These are phyloP conservation scores for Conger conger DNA, from an alignment of 2,113 vertebrate species.

Conservation along the genomic window DNA sequence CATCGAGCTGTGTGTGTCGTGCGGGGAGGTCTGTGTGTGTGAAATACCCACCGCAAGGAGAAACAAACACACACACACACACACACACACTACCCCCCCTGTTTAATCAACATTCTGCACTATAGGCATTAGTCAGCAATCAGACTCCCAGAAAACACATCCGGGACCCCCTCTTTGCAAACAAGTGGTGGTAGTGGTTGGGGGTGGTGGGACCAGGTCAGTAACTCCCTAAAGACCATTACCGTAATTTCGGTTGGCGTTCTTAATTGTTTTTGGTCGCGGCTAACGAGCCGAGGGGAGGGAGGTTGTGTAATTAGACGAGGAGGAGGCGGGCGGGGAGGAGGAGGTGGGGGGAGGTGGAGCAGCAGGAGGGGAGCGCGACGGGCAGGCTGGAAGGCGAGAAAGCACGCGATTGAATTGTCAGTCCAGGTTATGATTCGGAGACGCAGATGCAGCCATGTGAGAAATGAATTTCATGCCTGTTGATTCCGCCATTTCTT, in stretches of 20 bases:
- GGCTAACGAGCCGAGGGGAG: conserved; percentile 54
- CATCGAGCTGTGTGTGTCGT: too few species aligned
- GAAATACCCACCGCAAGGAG: too few species aligned
- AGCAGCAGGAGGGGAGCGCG: not conserved
- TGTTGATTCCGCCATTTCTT: conserved; percentile 69
- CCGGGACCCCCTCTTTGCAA: conserved; percentile 39
- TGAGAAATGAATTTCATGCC: conserved; percentile 78
- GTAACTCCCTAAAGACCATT: conserved; percentile 63
- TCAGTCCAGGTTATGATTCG: conserved; percentile 76
- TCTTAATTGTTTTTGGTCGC: conserved; percentile 64
- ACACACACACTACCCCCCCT: conserved; percentile 27
- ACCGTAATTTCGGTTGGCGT: conserved; percentile 68
- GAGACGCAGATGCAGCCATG: conserved; percentile 67
- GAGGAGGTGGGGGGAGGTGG: conserved; percentile 6
- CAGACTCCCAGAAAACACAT: conserved; percentile 53
- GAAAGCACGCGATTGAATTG: conserved; percentile 64
- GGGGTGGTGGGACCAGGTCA: conserved; percentile 59
- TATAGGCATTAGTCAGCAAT: conserved; percentile 58
- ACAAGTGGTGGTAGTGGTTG: conserved; percentile 29
- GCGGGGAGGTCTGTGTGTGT: too few species aligned
- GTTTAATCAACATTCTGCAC: conserved; percentile 52
- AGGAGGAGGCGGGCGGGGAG: not conserved
- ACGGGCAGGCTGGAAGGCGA: conserved; percentile 35
- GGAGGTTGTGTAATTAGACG: conserved; percentile 20
- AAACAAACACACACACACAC: too few species aligned